Evolutionary conservation across 2,888 invertebrate genomes (phyloP).

Genomic region (Nebria brevicollis): DNA sequence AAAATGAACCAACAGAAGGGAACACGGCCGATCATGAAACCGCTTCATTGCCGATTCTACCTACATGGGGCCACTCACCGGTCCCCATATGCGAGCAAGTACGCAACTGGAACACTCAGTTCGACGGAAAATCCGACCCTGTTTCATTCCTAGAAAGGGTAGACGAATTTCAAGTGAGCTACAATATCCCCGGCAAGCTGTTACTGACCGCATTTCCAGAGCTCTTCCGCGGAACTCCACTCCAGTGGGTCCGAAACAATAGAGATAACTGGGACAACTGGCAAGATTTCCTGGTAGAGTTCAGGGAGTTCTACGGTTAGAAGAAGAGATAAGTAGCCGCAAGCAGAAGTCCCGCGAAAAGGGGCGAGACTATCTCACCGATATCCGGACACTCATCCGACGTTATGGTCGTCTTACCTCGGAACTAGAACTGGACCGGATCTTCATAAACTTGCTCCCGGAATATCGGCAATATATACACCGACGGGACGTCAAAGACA

Average conservation of each 20-base stretch:
- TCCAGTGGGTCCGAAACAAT: slow-evolving; percentile 19
- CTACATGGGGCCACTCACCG: slow-evolving; percentile 51
- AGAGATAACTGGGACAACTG: neutral
- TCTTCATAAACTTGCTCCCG: slow-evolving; percentile 26
- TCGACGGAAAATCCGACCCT: slow-evolving; percentile 30
- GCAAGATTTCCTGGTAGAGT: slow-evolving; percentile 7
- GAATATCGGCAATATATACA: slow-evolving; percentile 20
- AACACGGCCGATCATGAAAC: no score
- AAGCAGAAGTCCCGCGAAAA: slow-evolving; percentile 9
- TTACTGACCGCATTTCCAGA: slow-evolving; percentile 13
- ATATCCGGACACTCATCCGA: slow-evolving; percentile 36
- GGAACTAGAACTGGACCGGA: slow-evolving; percentile 7
- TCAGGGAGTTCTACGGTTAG: neutral
- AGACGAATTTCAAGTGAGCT: slow-evolving; percentile 23
- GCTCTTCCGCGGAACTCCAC: neutral
- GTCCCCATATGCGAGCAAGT: slow-evolving; percentile 48
- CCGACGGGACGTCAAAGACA: neutral
- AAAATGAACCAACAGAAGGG: no score
- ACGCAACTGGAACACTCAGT: slow-evolving; percentile 24
- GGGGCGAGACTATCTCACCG: slow-evolving; percentile 13
- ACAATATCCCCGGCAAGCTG: neutral
- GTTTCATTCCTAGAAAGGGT: slow-evolving; percentile 28
- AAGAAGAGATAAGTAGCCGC: neutral
- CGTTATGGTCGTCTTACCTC: slow-evolving; percentile 11
- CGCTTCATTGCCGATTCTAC: no score